Percentiles rank a stretch among this genome's conserved stretches.
Conservation (phyloP, 1,140 invertebrate genomes). For the Aphelinus atriplicis region DNA sequence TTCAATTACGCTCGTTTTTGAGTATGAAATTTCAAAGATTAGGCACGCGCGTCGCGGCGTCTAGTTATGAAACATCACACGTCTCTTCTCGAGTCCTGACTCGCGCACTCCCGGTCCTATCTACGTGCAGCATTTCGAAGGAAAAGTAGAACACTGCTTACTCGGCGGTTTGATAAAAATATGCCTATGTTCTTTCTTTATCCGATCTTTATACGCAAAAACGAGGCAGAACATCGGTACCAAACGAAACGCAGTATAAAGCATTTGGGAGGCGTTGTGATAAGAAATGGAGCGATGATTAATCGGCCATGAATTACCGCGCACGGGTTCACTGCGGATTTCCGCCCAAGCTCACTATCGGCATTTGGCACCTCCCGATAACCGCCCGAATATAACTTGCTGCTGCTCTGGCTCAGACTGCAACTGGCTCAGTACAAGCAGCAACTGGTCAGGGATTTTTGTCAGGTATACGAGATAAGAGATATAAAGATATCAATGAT, state of each 20-base stretch:
- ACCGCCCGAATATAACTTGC: slow-evolving; percentile 11
- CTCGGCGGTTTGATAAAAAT: slow-evolving; percentile 22
- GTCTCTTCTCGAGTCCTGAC: neutral
- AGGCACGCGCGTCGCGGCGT: slow-evolving; percentile 15
- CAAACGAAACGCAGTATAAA: neutral
- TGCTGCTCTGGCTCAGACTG: neutral
- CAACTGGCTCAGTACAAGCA: too few species aligned
- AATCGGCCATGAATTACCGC: slow-evolving; percentile 44
- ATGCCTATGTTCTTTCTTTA: neutral
- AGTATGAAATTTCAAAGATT: slow-evolving; percentile 25
- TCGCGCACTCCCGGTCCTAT: too few species aligned
- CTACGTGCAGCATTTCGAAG: neutral
- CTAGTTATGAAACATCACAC: neutral
- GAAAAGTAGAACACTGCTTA: slow-evolving; percentile 22
- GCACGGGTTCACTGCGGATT: slow-evolving; percentile 19
- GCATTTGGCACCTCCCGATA: slow-evolving; percentile 17
- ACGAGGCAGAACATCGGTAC: too few species aligned
- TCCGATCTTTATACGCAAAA: neutral
- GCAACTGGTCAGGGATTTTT: too few species aligned
- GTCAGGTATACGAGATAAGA: too few species aligned
- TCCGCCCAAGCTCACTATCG: slow-evolving; percentile 32
- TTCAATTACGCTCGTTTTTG: neutral
- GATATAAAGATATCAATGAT: too few species aligned
- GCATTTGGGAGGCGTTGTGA: neutral
- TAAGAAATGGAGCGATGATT: neutral